phyloP scores from a whole-genome alignment of 2,888 invertebrate species.

The Sinohyriopsis cumingii region DNA sequence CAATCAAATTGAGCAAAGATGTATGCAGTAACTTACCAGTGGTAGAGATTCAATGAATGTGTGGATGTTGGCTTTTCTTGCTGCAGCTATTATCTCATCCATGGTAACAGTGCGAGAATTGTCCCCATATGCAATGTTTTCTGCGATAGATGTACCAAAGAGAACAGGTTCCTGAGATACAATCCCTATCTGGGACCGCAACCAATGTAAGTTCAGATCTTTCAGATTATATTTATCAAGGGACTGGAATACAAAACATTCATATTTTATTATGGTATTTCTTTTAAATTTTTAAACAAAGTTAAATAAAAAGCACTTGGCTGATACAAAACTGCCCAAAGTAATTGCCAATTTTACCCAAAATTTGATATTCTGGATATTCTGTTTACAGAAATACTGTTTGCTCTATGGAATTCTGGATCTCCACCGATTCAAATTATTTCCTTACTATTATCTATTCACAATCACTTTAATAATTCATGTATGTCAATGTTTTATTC shows the following conservation, averaged over 20 bases:
- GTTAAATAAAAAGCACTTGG: too few species aligned
- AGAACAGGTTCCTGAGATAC: slow-evolving; percentile 94
- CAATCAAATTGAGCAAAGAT: background rate
- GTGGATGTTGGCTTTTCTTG: slow-evolving; percentile 88
- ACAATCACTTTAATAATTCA: too few species aligned
- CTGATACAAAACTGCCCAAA: too few species aligned
- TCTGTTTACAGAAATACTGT: too few species aligned
- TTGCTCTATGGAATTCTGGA: too few species aligned
- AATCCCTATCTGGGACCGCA: slow-evolving; percentile 87
- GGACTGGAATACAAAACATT: slow-evolving; percentile 29
- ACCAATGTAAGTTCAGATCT: slow-evolving; percentile 77
- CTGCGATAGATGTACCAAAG: slow-evolving; percentile 88
- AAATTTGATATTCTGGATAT: too few species aligned
- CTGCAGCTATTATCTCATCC: slow-evolving; percentile 81
- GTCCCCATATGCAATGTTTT: slow-evolving; percentile 95
- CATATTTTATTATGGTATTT: background rate
- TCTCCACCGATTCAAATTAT: too few species aligned
- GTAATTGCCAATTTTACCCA: too few species aligned
- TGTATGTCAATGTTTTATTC: too few species aligned
- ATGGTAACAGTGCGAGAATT: slow-evolving; percentile 79
- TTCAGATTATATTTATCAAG: slow-evolving; percentile 76
- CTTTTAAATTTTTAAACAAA: too few species aligned
- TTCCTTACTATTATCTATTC: too few species aligned
- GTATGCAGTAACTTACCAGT: slow-evolving; percentile 52
- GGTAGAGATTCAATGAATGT: slow-evolving; percentile 86